Base-by-base conservation (phyloP, 2,113 vertebrate species). In the Cyphomyrus plagiostoma region DNA sequence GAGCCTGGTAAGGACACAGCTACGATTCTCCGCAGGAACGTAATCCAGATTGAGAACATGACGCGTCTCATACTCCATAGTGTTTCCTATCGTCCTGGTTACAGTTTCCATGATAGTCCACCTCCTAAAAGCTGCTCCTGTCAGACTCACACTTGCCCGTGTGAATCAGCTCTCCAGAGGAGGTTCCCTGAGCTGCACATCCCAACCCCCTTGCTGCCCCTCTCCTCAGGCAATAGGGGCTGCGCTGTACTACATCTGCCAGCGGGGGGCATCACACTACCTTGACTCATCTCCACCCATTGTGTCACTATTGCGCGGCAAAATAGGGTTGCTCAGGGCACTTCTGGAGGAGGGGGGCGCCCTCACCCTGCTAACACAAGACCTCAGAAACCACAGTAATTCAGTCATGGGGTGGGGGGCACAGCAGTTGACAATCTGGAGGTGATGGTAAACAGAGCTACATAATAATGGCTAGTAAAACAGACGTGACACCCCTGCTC, bases 1-100 rank as follows among this genome's bases (percentile, higher is more conserved):
- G 97, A 97, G 92, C 97, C 97, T 93, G 98, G 98, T 99, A 93
- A 94, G 95, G 30, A 46, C 42, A 45, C 39, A 39, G 19, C 11
- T 26, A 3, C 26, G 9, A 39, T 58, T 35, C 19, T 11, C 66
- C 85, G 3, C 23, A n/a, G 13, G 10, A 23, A 46, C 45, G 9
- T 84, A 84, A 48, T 84, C 45, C 17, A 23, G 19, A 74, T 15
- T 35, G 58, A 66, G 23, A 8, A 58, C 7, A 23, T 66, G 62
- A 23, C 3, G 62, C 23, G 7, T 66, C 62, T 26, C n/a, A 77
- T 15, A 17, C 10, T 19, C 0, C 4, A 0, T 17, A 1, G 70
- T 15, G 39, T 13, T 2, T 17, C 70, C 35, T 11, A 39, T 39
- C 30, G 0, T 0, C 15, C 0, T 77, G 70, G 30, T 30, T 77